A percentile compares a stretch with the other conserved stretches of the same genome.
phyloP scores from a whole-genome alignment of 2,797 vertebrate species.

The Paramormyrops hopkinsi region DNA sequence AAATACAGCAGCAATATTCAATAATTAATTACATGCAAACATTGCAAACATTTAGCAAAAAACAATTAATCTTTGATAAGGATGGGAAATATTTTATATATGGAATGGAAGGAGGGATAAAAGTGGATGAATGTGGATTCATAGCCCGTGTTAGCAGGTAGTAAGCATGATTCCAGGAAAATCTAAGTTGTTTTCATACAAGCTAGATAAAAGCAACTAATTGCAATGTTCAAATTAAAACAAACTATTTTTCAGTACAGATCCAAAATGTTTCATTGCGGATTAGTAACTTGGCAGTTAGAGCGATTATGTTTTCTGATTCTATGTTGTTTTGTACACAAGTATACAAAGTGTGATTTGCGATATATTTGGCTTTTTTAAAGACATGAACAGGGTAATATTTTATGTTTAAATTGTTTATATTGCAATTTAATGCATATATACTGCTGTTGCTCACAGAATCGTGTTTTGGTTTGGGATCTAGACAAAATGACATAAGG shows the following conservation, averaged over 20 bases:
- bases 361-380: not conserved
- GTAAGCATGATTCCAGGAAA: not conserved
- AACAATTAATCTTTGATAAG: not conserved
- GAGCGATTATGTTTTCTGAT: not conserved
- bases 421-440: not conserved
- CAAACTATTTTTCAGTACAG: not conserved
- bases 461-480: not conserved
- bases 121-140: not conserved
- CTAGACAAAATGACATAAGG: not conserved
- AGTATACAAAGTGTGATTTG: not conserved
- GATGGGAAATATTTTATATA: not conserved
- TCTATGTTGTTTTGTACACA: not conserved
- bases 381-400: not conserved
- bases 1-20: not conserved
- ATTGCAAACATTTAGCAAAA: not conserved
- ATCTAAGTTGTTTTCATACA: not conserved
- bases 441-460: not conserved
- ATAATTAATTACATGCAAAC: not conserved
- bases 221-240: not conserved
- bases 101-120: not conserved
- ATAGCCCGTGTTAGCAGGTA: not conserved
- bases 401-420: not conserved
- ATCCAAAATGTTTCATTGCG: not conserved
- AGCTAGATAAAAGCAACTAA: not conserved
- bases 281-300: not conserved